Evolutionary conservation across 2,113 vertebrate genomes (phyloP).

Genomic region (Bos indicus): DNA sequence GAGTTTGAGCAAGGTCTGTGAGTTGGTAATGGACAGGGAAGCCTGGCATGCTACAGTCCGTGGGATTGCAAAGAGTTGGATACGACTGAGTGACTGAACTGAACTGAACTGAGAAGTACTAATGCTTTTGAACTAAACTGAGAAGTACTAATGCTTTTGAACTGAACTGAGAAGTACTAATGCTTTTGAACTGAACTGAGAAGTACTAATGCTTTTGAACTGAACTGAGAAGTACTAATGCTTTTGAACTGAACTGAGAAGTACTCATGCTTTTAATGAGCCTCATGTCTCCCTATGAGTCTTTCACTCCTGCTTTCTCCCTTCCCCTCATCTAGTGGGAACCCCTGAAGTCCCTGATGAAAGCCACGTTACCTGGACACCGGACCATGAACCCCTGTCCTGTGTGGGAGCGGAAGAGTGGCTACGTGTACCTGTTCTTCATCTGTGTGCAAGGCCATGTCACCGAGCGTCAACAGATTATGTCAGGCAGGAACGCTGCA

Average conservation of each 20-base stretch:
- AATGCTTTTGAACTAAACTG: too few species aligned
- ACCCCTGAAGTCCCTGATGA: conserved; percentile 33
- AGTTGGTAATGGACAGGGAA: not conserved
- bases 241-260: too few species aligned
- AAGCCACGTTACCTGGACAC: conserved; percentile 60
- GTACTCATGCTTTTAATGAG: not conserved
- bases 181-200: too few species aligned
- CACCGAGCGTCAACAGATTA: conserved; percentile 84
- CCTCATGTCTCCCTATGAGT: not conserved
- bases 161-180: not conserved
- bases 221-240: not conserved
- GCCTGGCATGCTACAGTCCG: not conserved
- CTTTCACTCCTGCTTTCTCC: conserved; percentile 61
- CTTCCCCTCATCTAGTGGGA: conserved; percentile 72
- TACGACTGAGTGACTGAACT: not conserved
- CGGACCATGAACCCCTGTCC: conserved; percentile 86
- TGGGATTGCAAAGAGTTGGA: not conserved
- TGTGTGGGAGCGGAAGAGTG: conserved; percentile 69
- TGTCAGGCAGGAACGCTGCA: conserved; percentile 84
- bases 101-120: not conserved
- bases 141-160: not conserved
- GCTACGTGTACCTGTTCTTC: conserved; percentile 90
- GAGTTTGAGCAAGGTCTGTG: not conserved
- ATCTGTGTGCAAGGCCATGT: conserved; percentile 86
- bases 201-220: not conserved